Conservation (phyloP, 2,888 invertebrate species). For the Amiota minor region DNA sequence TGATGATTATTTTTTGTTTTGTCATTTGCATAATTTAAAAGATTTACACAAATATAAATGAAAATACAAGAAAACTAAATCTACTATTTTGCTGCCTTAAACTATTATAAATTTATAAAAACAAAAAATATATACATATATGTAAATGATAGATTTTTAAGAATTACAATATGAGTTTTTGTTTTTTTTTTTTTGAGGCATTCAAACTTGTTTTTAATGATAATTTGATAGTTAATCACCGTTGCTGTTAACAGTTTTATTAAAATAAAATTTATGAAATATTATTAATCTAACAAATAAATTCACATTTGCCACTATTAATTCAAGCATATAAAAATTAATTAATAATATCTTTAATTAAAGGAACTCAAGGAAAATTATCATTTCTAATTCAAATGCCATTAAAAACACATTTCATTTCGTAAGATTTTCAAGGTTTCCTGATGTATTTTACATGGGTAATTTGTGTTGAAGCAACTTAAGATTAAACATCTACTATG, state of each 20-base stretch:
- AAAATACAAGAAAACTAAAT: neutral
- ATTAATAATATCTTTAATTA: too few relatives aligned
- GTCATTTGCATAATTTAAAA: slow-evolving; percentile 19
- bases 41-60: neutral
- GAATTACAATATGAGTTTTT: too few relatives aligned
- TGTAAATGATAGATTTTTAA: neutral
- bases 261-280: slow-evolving; percentile 13
- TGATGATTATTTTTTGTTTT: neutral
- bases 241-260: slow-evolving; percentile 22
- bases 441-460: too few relatives aligned
- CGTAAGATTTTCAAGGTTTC: neutral
- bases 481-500: too few relatives aligned
- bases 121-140: neutral
- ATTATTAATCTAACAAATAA: slow-evolving; percentile 4
- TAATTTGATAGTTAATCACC: neutral
- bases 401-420: neutral
- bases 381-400: too few relatives aligned
- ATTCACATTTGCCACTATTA: neutral
- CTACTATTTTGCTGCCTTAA: neutral
- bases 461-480: too few relatives aligned
- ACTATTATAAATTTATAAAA: neutral
- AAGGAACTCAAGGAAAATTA: too few relatives aligned
- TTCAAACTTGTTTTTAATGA: too few relatives aligned
- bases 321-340: neutral
- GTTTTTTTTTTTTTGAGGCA: too few relatives aligned